Base-by-base conservation (phyloP, 2,797 vertebrate species). In the Furcifer pardalis region DNA sequence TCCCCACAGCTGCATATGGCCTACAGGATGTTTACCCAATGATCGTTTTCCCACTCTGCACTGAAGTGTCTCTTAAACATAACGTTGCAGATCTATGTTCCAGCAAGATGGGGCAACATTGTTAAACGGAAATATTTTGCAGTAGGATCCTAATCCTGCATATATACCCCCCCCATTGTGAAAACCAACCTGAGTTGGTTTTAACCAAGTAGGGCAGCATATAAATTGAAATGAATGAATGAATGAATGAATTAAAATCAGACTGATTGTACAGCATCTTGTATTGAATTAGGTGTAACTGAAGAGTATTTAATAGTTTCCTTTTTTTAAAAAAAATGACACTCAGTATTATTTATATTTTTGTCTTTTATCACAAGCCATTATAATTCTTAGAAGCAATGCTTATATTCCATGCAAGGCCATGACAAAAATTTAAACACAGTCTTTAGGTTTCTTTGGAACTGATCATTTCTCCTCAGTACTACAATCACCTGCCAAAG, bases 401-500 rank as follows among this genome's bases (percentile, higher is more conserved):
- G 82, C 90, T 79, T 66, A 52, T 37, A 82, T 90, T 49, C 12
- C 86, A 87, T 76, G 21, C 79, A 86, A 87, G 82, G 56, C 72
- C 59, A 65, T 4, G 62, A 83, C 91, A 88, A 17, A 83, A 79
- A 56, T 75, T 86, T n/a, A 81, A 88, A 56, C 82, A 84, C 85
- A 0, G 90, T 86, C 86, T 44, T 77, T 74, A 73, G 4, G 4
- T 17, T 12, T 90, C 77, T 91, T 94, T 66, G 42, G 74, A 30
- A 68, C 6, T 93, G 30, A 76, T 90, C 72, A 74, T 90, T 94
- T 90, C 79, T 87, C 86, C 87, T 86, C 66, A 87, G 68, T 87
- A 89, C 72, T 89, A 91, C 92, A 94, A 91, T 92, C 88, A 90
- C 85, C 84, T 92, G 76, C 77, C 86, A 92, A 32, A 88, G 82